Conservation (phyloP, 2,797 vertebrate genomes). For the Vultur gryphus region DNA sequence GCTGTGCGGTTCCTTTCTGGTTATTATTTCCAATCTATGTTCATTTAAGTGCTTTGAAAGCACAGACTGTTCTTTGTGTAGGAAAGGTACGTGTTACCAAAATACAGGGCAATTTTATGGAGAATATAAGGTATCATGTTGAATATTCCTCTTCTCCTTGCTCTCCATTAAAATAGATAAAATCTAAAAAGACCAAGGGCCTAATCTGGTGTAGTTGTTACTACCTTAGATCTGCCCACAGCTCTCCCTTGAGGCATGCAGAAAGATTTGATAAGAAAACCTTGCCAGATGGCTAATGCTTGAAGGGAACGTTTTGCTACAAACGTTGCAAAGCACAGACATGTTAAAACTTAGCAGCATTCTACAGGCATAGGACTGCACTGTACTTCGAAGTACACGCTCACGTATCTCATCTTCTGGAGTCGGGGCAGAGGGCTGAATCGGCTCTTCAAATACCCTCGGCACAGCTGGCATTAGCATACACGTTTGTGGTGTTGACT, state of each 20-base stretch:
- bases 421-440: neutral
- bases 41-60: neutral
- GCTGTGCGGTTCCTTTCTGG: neutral
- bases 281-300: slow-evolving; percentile 31
- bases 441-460: neutral
- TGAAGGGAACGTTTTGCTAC: neutral
- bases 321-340: neutral
- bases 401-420: neutral
- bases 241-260: neutral
- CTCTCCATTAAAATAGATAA: neutral
- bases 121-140: neutral
- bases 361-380: neutral
- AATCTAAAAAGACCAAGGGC: neutral
- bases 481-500: neutral
- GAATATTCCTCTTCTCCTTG: neutral
- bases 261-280: slow-evolving; percentile 19
- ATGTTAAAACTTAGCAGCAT: neutral
- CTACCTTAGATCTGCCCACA: slow-evolving; percentile 37
- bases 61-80: neutral
- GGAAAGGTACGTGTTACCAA: neutral
- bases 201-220: neutral
- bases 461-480: neutral
- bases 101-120: neutral
- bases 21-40: neutral
- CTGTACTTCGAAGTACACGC: rapidly evolving